Conservation (phyloP, 2,113 vertebrate genomes). For the Pygoscelis adeliae region DNA sequence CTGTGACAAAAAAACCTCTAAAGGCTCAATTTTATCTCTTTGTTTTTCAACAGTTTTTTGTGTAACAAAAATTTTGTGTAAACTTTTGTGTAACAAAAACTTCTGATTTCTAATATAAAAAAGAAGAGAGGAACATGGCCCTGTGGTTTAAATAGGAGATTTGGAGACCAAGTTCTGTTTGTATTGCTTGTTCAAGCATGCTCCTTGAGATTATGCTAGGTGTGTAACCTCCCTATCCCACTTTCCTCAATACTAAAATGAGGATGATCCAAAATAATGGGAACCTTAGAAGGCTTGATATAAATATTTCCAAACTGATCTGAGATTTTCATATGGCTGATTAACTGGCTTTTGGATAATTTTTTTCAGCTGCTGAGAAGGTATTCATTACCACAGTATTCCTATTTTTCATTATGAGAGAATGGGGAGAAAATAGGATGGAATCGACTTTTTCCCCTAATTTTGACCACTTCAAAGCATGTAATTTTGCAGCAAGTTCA, state of each 20-base stretch:
- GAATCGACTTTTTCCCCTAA: fast-evolving
- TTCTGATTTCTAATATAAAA: background rate
- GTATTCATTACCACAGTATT: background rate
- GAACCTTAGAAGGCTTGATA: background rate
- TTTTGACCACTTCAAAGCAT: background rate
- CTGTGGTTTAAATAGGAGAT: background rate
- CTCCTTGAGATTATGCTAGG: background rate
- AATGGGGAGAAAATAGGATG: background rate
- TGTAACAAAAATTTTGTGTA: background rate
- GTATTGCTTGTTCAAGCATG: background rate
- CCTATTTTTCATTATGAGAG: background rate
- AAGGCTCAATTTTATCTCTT: background rate
- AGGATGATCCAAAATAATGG: background rate
- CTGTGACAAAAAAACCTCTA: background rate
- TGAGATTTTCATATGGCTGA: background rate
- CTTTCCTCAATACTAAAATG: background rate
- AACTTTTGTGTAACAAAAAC: background rate
- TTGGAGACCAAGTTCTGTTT: background rate
- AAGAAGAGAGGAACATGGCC: background rate
- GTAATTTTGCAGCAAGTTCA: background rate
- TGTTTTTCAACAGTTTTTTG: background rate
- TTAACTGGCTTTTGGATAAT: background rate
- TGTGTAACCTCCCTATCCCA: background rate
- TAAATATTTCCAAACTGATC: background rate
- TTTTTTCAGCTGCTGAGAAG: background rate